phyloP scores from a whole-genome alignment of 53 echinoderm and acorn worm species.

The Antedon mediterranea region DNA sequence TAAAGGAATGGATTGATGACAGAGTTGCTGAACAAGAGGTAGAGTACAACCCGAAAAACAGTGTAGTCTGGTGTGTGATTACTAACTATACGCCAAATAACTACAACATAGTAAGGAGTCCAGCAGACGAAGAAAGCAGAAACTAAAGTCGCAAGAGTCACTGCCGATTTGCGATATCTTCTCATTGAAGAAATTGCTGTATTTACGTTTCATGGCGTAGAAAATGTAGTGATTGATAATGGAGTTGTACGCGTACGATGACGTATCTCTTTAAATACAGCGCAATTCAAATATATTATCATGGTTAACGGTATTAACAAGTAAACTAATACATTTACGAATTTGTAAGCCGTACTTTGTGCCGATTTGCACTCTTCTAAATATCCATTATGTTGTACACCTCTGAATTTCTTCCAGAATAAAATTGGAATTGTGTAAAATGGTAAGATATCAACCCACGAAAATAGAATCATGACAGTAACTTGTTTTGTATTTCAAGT shows the following conservation, averaged over 20 bases:
- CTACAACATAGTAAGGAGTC: no score
- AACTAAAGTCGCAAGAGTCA: conserved; percentile 16
- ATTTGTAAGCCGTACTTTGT: conserved; percentile 9
- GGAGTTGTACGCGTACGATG: conserved; percentile 1
- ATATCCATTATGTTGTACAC: conserved; percentile 16
- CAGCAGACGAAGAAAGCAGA: conserved; percentile 11
- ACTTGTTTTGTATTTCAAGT: no score
- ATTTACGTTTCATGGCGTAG: no score
- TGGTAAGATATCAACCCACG: no score
- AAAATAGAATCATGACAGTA: no score
- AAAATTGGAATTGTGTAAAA: no score
- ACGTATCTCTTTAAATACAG: conserved; percentile 30
- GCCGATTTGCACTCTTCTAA: conserved; percentile 28
- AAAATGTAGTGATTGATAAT: no score
- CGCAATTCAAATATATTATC: conserved; percentile 26
- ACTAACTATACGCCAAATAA: conserved; percentile 12
- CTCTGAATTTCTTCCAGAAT: no score
- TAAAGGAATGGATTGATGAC: no score
- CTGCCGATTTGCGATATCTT: conserved; percentile 12
- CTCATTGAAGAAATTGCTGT: no score
- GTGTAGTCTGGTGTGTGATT: conserved; percentile 14
- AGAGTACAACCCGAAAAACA: conserved; percentile 14
- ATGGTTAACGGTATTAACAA: conserved; percentile 36
- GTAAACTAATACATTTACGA: conserved; percentile 21
- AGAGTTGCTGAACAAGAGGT: conserved; percentile 23